Percentiles rank a stretch among this genome's conserved stretches.
phyloP scores from a whole-genome alignment of 2,797 vertebrate species.

The Podarcis lilfordi region DNA sequence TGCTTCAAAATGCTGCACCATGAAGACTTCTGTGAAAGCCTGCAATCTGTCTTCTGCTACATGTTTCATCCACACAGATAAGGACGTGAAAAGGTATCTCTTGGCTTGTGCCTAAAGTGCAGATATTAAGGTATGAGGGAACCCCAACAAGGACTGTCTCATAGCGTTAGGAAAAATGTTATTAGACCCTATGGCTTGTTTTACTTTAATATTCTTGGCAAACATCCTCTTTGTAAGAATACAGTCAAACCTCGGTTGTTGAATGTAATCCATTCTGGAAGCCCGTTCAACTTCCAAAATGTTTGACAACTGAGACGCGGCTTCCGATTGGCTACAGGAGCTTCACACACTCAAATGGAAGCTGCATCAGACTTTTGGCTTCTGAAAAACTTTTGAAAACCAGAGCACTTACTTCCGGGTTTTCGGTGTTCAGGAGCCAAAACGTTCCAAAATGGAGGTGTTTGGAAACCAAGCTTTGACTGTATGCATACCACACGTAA shows the following conservation, averaged over 20 bases:
- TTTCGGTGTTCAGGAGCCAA: too few species aligned
- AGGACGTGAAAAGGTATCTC: conserved; percentile 81
- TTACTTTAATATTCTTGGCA: not conserved
- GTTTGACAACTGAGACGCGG: too few species aligned
- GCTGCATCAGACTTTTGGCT: too few species aligned
- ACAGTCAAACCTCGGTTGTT: not conserved
- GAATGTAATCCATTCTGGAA: too few species aligned
- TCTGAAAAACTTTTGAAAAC: too few species aligned
- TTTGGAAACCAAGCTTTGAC: too few species aligned
- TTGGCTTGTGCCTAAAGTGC: conserved; percentile 79
- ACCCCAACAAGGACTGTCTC: not conserved
- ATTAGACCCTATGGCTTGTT: not conserved
- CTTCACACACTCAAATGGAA: too few species aligned
- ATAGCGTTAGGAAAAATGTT: not conserved
- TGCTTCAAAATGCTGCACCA: conserved; percentile 83
- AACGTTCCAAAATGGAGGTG: too few species aligned
- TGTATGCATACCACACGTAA: not conserved
- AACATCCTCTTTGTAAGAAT: not conserved
- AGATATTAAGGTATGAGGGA: conserved; percentile 40
- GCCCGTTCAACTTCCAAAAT: too few species aligned
- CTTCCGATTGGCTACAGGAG: too few species aligned
- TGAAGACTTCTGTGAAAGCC: conserved; percentile 82
- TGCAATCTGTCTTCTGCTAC: conserved; percentile 91
- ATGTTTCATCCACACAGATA: conserved; percentile 90
- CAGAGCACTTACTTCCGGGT: too few species aligned